A percentile compares a stretch with the other conserved stretches of the same genome.
These are phyloP conservation scores for Hippocampus comes DNA, from an alignment of 2,113 vertebrate species.

Conservation along the genomic window DNA sequence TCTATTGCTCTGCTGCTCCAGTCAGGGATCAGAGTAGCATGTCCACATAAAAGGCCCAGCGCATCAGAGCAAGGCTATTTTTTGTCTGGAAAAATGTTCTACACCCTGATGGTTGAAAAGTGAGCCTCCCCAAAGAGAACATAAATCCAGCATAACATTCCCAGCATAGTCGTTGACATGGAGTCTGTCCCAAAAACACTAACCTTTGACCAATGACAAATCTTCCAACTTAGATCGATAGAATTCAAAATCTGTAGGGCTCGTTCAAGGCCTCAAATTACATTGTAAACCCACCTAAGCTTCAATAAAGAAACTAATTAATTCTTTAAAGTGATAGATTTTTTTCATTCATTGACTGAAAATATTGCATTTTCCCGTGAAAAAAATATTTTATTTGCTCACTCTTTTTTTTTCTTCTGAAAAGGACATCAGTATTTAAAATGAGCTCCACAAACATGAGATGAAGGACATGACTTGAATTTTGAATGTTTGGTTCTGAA, in stretches of 20 bases:
- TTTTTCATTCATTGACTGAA: not conserved
- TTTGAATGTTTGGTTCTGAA: not conserved
- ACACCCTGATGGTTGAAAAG: constrained; percentile 1
- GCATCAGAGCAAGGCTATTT: constrained; percentile 46
- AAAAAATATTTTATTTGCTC: not conserved
- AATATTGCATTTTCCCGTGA: not conserved
- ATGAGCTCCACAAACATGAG: not conserved
- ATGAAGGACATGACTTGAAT: not conserved
- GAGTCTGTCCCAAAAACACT: not conserved
- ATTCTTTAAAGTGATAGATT: not conserved
- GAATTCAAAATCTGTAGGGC: not conserved
- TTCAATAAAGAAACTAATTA: not conserved
- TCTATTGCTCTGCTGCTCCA: constrained; percentile 37
- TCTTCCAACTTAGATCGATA: not conserved
- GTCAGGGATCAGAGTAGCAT: constrained; percentile 31
- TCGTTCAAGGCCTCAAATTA: not conserved
- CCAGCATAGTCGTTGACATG: not conserved
- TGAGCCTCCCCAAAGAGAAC: not conserved
- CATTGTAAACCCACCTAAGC: not conserved
- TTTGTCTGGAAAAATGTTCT: not conserved
- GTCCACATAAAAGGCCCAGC: constrained; percentile 44
- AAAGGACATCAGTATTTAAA: not conserved
- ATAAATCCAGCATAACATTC: not conserved
- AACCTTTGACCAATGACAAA: constrained; percentile 1
- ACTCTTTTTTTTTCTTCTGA: not conserved